Evolutionary conservation across 2,888 invertebrate species (phyloP).

Genomic region (Hemaris fuciformis): DNA sequence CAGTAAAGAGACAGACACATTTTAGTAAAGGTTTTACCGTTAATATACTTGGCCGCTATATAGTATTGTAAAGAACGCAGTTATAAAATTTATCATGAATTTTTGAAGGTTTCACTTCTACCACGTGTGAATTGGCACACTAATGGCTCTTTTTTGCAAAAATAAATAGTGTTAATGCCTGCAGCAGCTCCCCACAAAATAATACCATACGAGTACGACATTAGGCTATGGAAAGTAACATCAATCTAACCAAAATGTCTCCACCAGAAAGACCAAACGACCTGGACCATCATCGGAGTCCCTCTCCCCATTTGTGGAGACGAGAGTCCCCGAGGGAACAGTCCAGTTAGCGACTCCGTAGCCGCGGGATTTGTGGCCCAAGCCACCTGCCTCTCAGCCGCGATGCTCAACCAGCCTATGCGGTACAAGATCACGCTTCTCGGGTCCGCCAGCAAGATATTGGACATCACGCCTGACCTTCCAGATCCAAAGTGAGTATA

Average conservation of each 20-base stretch:
- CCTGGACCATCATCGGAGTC: slow-evolving; percentile 60
- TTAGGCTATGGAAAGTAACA: too few species aligned
- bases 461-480: slow-evolving; percentile 85
- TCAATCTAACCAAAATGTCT: background rate
- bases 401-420: slow-evolving; percentile 91
- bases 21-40: too few species aligned
- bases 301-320: slow-evolving; percentile 65
- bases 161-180: too few species aligned
- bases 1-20: too few species aligned
- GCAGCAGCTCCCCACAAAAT: too few species aligned
- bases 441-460: slow-evolving; percentile 91
- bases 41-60: too few species aligned
- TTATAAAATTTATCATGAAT: too few species aligned
- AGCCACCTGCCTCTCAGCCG: slow-evolving; percentile 89
- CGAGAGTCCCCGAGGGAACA: slow-evolving; percentile 42
- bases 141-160: too few species aligned
- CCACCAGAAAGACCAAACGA: slow-evolving; percentile 48
- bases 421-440: slow-evolving; percentile 91
- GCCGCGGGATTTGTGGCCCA: slow-evolving; percentile 94
- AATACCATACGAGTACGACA: too few species aligned
- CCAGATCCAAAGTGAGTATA: slow-evolving; percentile 68
- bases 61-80: too few species aligned
- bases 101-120: too few species aligned
- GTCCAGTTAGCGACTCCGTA: slow-evolving; percentile 87
- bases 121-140: too few species aligned